Evolutionary conservation across 2,797 vertebrate species (phyloP), one percentile per base, ranked within the genome.

Genomic region (Amniataba percoides): DNA sequence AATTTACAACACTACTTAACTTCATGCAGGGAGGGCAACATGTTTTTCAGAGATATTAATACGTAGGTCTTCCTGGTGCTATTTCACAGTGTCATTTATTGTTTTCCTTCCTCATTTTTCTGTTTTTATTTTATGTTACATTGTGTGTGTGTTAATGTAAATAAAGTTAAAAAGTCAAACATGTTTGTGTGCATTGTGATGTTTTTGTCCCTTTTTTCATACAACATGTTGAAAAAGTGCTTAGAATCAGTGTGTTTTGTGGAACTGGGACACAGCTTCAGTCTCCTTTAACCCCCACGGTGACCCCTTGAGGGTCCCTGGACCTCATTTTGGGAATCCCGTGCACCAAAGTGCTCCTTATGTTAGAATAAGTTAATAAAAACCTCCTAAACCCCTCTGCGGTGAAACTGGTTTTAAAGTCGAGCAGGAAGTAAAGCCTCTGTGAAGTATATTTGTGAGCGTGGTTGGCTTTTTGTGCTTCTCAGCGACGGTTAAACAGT

Each of bases 371-470:
- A 79, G 76, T 81, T 85, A 69, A 67, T 78, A 71, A 81, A 88
- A 84, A 78, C 71, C 49, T 81, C 77, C 71, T 56, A 58, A 81
- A 72, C 61, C 19, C 72, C 48, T 71, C 69, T 77, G 84, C 13
- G 76, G 75, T 78, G 27, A 31, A 77, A 71, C 64, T 66, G 86
- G 36, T 75, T 81, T 83, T 83, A 34, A 55, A 66, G 72, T 58
- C 0, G 8, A 82, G 81, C 67, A 81, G 75, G 75, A 89, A 79
- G 74, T 66, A 80, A 81, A 84, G 79, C 78, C 60, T 77, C 59
- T 59, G 79, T 76, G 81, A 86, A 86, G 86, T 74, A 46, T 83
- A 81, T 85, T 83, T 83, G 73, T 79, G 71, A 85, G 73, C 45
- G 52, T 5, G 84, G 80, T 78, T 16, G 55, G 49, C 5, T 39